Evolutionary conservation across 92 coral and sea anemone species (phyloP).

Genomic region (Porites cylindrica): DNA sequence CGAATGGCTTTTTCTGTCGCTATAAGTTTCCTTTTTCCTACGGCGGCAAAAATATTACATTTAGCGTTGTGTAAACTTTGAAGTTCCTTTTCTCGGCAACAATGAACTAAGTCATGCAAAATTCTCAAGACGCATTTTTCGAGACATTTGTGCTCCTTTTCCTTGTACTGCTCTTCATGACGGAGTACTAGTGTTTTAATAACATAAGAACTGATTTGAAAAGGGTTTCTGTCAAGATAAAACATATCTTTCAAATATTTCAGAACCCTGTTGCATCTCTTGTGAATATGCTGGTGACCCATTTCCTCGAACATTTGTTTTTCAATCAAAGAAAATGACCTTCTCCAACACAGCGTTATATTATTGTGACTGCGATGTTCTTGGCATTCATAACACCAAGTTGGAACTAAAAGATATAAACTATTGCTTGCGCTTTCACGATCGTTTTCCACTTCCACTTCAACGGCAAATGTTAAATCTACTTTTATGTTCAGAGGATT

Average conservation of each 20-base stretch:
- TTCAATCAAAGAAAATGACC: neutral
- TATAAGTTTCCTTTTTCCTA: neutral
- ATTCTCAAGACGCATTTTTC: neutral
- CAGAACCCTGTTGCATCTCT: constrained; percentile 6
- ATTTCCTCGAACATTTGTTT: neutral
- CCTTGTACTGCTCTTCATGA: neutral
- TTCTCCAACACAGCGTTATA: neutral
- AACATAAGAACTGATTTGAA: neutral
- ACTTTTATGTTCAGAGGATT: neutral
- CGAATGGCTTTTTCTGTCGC: neutral
- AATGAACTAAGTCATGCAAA: neutral
- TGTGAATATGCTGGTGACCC: neutral
- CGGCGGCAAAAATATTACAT: neutral
- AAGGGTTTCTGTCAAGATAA: neutral
- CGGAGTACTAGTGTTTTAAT: neutral
- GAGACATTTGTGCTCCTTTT: neutral
- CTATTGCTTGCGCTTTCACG: neutral
- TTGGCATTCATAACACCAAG: neutral
- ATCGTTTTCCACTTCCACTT: neutral
- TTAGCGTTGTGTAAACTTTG: neutral
- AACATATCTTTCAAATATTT: neutral
- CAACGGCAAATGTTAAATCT: neutral
- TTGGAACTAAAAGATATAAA: neutral
- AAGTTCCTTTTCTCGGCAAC: neutral
- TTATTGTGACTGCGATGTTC: neutral